A percentile compares a stretch with the other conserved stretches of the same genome.
phyloP scores from a whole-genome alignment of 2,113 vertebrate genomes.

The Physeter macrocephalus region DNA sequence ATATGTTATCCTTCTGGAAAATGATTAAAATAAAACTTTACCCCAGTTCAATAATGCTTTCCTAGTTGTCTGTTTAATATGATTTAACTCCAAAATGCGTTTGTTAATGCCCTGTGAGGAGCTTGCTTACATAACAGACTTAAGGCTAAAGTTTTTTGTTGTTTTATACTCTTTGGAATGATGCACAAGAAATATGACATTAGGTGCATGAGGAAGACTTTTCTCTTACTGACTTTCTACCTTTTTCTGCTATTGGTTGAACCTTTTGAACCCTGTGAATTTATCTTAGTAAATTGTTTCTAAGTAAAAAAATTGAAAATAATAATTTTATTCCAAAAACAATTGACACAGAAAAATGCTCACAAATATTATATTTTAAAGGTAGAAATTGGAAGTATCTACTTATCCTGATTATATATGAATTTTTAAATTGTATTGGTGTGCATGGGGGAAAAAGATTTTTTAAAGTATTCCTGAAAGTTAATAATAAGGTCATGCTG shows the following conservation, averaged over 20 bases:
- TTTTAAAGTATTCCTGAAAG: not conserved
- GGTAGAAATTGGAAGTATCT: not conserved
- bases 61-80: not conserved
- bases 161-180: not conserved
- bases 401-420: not conserved
- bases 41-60: not conserved
- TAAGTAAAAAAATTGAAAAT: conserved; percentile 10
- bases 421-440: not conserved
- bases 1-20: not conserved
- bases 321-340: not conserved
- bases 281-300: not conserved
- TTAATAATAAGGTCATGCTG: not conserved
- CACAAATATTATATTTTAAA: not conserved
- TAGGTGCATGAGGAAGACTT: not conserved
- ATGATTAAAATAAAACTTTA: conserved; percentile 17
- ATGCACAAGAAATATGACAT: not conserved
- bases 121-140: not conserved
- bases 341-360: not conserved
- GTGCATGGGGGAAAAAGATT: not conserved
- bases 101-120: not conserved
- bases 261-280: not conserved
- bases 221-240: not conserved
- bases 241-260: not conserved
- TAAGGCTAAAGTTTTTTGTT: not conserved
- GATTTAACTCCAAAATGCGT: not conserved